Base-by-base conservation (phyloP, 2,797 vertebrate species). In the Melanotaenia boesemani region DNA sequence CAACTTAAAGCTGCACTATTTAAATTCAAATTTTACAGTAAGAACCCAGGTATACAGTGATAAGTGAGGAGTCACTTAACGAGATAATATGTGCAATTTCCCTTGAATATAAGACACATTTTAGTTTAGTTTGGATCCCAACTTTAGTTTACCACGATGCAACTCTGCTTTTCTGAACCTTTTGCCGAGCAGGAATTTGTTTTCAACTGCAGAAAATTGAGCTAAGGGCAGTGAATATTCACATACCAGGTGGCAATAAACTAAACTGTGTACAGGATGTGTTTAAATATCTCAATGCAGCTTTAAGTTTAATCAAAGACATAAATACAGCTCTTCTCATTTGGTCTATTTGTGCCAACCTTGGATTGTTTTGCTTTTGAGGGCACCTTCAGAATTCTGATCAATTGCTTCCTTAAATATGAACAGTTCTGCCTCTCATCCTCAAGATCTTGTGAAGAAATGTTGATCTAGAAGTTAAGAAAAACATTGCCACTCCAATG, bases 401-500 rank as follows among this genome's bases (percentile, higher is more conserved):
- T 77, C 72, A 96, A 89, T 61, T 96, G 95, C 44, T 91, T 91
- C 80, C 95, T 95, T 83, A 97, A 91, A 88, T 95, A 94, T 70
- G 93, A 94, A 16, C 84, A 95, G 79, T 96, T 90, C 36, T 94
- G 84, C 77, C 92, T 96, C 84, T 96, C 95, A 60, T 95, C 96
- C 84, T 96, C 94, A 68, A 97, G 94, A 68, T 97, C 95, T 87
- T 90, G 90, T 58, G 93, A 90, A 55, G 91, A 94, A 56, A 91
- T 87, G 81, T 94, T 93, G 75, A 97, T 91, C 96, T 96, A 85
- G 61, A 87, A 81, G 70, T 55, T 39, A 41, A 71, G 15, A 64
- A 37, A 32, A 58, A 48, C 18, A 48, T 16, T 11, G 3, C 20
- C 34, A 56, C 16, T 67, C 65, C 10, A 72, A 55, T 44, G 4